Conservation (phyloP, 2,888 invertebrate species). For the Cancer borealis region DNA sequence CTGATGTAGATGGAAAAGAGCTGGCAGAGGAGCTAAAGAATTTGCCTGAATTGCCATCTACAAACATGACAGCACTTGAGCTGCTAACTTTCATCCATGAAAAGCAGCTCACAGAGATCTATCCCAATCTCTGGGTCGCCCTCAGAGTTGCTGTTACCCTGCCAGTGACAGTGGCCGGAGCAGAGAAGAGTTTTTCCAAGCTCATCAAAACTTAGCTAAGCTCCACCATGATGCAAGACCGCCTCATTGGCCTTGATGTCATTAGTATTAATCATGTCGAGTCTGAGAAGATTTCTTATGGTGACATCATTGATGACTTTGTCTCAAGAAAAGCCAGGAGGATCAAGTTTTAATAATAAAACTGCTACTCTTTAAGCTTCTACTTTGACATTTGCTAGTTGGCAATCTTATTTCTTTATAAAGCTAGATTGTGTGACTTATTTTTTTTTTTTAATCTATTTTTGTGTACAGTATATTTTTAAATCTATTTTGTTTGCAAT, state of each 20-base stretch:
- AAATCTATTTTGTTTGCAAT: no score
- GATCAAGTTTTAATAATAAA: slow-evolving; percentile 31
- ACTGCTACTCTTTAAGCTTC: neutral
- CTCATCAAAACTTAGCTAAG: neutral
- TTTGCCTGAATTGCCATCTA: neutral
- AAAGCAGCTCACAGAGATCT: neutral
- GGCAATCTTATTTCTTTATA: no score
- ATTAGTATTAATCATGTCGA: neutral
- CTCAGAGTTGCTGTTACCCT: neutral
- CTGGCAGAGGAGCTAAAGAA: neutral
- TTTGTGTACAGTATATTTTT: no score
- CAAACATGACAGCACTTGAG: neutral
- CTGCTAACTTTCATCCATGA: neutral
- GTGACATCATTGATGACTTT: slow-evolving; percentile 36
- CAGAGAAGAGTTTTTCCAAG: neutral
- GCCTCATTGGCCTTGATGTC: neutral
- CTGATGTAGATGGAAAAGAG: slow-evolving; percentile 2
- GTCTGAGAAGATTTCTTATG: neutral
- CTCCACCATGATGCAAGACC: neutral
- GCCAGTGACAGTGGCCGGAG: neutral
- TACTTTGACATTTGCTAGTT: no score
- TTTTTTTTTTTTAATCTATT: no score
- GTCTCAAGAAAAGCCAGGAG: slow-evolving; percentile 47
- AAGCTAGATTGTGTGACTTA: no score
- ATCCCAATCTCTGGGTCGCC: neutral